Base-by-base conservation (phyloP, 2,113 vertebrate species). In the Pheucticus melanocephalus region DNA sequence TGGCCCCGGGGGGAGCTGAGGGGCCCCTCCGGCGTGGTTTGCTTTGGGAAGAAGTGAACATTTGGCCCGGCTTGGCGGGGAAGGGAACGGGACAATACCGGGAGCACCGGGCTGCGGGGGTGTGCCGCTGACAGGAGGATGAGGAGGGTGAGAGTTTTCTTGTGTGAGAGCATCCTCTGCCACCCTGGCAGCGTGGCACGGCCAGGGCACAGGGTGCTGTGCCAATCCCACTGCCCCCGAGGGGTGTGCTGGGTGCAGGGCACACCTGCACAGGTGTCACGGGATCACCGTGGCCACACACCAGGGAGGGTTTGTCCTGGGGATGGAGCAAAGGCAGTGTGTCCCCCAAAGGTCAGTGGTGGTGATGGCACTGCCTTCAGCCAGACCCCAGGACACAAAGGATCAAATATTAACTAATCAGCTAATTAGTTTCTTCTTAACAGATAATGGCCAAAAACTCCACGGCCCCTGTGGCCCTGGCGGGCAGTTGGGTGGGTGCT, bases 271-370 rank as follows among this genome's bases (percentile, higher is more conserved):
- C 12, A n/a, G 51, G 12, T 21, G 69, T 15, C 77, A 81, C 23
- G 2, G 33, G 44, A 6, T 13, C 37, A 8, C 19, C 1, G 1
- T 3, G 50, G 18, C 8, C 69, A 17, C 59, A 4, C 12, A 2
- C 6, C 24, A 5, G n/a, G 1, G 4, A 40, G 51, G 37, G 37
- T 37, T 37, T 37, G 37, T 37, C 37, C 37, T 37, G 37, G 2
- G 82, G 10, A 33, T 0, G 0, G 19, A n/a, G 24, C n/a, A 25
- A 21, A 7, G 59, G 40, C 75, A 14, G 6, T 2, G 23, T 16
- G 25, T 51, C 23, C 5, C 44, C 35, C 0, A 0, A 23, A 23
- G 35, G 44, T 4, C 28, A 2, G 6, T 1, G 61, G 12, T 10
- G 78, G n/a, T 5, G 23, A 1, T 9, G 31, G 70, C 66, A 4